Conservation (phyloP, 2,888 invertebrate genomes). For the Maniola hyperantus region DNA sequence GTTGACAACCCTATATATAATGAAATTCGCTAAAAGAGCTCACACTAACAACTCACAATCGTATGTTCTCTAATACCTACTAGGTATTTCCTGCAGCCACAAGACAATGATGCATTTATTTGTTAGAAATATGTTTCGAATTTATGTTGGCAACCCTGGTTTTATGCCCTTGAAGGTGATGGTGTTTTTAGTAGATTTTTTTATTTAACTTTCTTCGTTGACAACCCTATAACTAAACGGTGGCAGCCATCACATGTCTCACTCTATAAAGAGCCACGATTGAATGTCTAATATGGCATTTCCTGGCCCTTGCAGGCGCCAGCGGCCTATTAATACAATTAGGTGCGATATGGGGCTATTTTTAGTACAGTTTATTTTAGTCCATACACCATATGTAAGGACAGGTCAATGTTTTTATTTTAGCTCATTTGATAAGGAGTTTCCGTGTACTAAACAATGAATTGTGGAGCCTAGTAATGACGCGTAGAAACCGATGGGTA, state of each 20-base stretch:
- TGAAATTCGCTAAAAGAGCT: too few relatives aligned
- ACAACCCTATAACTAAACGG: slow-evolving; percentile 25
- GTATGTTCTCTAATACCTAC: too few relatives aligned
- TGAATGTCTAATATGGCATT: slow-evolving; percentile 43
- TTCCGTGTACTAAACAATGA: neutral
- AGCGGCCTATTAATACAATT: slow-evolving; percentile 31
- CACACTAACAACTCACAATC: too few relatives aligned
- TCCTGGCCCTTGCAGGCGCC: slow-evolving; percentile 41
- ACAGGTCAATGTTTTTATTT: slow-evolving; percentile 13
- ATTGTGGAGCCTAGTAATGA: too few relatives aligned
- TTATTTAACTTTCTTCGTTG: neutral
- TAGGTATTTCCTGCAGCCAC: too few relatives aligned
- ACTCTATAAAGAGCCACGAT: slow-evolving; percentile 29
- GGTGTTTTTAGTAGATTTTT: neutral
- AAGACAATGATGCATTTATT: too few relatives aligned
- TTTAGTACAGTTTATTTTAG: slow-evolving; percentile 14
- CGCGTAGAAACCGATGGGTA: too few relatives aligned
- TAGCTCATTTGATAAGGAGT: slow-evolving; percentile 4
- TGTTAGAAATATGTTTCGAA: too few relatives aligned
- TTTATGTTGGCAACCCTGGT: too few relatives aligned
- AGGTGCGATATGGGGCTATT: slow-evolving; percentile 18
- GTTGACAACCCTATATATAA: too few relatives aligned
- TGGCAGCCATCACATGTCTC: slow-evolving; percentile 26
- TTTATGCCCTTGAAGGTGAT: too few relatives aligned
- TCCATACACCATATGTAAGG: slow-evolving; percentile 2